Evolutionary conservation across 2,113 vertebrate genomes (phyloP).

Genomic region (Cichladusa arquata): DNA sequence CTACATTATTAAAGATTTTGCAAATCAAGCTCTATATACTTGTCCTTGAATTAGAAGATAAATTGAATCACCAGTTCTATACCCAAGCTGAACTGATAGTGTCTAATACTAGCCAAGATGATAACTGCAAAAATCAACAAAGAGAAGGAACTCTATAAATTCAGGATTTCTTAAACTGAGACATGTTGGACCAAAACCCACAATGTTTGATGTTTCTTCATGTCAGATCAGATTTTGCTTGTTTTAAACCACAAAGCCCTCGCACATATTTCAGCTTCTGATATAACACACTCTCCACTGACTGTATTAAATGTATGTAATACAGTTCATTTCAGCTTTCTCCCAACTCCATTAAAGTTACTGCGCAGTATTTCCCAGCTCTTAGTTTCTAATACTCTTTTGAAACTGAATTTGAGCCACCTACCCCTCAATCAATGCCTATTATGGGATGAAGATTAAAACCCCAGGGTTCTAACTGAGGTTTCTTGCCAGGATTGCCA

Average conservation of each 20-base stretch:
- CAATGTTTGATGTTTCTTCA: neutral
- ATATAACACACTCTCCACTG: neutral
- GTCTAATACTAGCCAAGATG: neutral
- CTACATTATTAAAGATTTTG: neutral
- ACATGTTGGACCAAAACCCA: neutral
- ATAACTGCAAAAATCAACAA: neutral
- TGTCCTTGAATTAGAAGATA: neutral
- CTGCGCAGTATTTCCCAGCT: neutral
- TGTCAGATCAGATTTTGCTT: neutral
- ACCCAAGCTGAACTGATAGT: neutral
- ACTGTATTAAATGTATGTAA: neutral
- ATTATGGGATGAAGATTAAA: neutral
- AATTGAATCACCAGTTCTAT: neutral
- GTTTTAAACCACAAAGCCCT: neutral
- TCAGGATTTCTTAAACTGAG: neutral
- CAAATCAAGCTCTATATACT: neutral
- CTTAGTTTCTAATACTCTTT: neutral
- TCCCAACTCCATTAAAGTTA: neutral
- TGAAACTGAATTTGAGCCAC: neutral
- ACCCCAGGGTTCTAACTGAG: neutral
- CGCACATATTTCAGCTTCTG: neutral
- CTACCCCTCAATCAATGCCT: neutral
- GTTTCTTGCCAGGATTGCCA: neutral
- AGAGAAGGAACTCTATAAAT: neutral
- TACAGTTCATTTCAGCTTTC: neutral